These are phyloP conservation scores for Epicampocera succincta DNA, from an alignment of 2,888 invertebrate genomes.

Conservation along the genomic window DNA sequence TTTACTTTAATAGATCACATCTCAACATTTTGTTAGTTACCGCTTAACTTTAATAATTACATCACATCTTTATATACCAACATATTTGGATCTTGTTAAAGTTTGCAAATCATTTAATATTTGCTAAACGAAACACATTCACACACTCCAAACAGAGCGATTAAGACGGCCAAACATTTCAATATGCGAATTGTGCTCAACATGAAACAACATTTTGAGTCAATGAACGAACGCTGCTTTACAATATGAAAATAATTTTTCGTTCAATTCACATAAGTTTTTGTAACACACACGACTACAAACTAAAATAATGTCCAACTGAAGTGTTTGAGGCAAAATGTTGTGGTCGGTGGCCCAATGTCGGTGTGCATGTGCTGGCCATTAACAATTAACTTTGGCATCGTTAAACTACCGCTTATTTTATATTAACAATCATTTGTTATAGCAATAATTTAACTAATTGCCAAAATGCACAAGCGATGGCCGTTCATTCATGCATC, in stretches of 20 bases:
- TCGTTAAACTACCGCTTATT: slow-evolving; percentile 65
- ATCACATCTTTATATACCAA: slow-evolving; percentile 52
- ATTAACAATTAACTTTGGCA: slow-evolving; percentile 66
- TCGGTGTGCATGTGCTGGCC: slow-evolving; percentile 49
- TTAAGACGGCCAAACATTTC: background rate
- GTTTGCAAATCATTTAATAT: background rate
- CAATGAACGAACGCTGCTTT: slow-evolving; percentile 39
- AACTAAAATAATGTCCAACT: slow-evolving; percentile 21
- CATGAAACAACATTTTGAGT: slow-evolving; percentile 10
- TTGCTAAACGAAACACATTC: slow-evolving; percentile 40
- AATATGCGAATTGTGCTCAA: background rate
- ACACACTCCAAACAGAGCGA: slow-evolving; percentile 43
- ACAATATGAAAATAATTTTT: slow-evolving; percentile 39
- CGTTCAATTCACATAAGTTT: slow-evolving; percentile 46
- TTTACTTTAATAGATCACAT: slow-evolving; percentile 24
- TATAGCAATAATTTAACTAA: slow-evolving; percentile 38
- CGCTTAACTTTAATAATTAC: slow-evolving; percentile 46
- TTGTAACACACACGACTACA: no score
- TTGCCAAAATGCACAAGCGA: slow-evolving; percentile 12
- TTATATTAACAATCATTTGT: slow-evolving; percentile 64
- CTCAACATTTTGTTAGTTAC: slow-evolving; percentile 27
- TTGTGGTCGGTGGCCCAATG: background rate
- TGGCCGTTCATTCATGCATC: no score
- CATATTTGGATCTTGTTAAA: slow-evolving; percentile 51
- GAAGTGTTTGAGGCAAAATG: background rate